These are phyloP conservation scores for Magallana gigas DNA, from an alignment of 1,140 invertebrate species.

Conservation along the genomic window DNA sequence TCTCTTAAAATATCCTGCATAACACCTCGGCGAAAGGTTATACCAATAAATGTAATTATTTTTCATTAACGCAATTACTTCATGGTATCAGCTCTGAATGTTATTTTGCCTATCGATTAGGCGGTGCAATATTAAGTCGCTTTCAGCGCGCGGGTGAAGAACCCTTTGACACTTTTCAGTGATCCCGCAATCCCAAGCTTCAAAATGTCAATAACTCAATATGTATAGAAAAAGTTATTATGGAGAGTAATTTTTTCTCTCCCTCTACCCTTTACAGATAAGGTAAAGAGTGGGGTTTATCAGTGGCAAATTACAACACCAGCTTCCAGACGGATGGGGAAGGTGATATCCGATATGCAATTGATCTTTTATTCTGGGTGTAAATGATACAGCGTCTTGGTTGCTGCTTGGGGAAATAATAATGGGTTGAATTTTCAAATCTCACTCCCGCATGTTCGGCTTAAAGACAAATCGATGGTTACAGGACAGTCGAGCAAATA, in stretches of 20 bases:
- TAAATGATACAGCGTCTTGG: neutral
- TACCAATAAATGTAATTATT: constrained; percentile 44
- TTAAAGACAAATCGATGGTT: constrained; percentile 9
- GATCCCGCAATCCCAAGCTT: neutral
- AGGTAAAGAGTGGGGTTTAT: constrained; percentile 25
- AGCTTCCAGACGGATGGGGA: neutral
- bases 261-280: neutral
- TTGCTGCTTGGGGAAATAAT: neutral
- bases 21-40: constrained; percentile 33
- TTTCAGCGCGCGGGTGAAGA: neutral
- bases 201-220: constrained; percentile 20
- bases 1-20: neutral
- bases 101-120: neutral
- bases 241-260: constrained; percentile 4
- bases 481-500: neutral
- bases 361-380: constrained; percentile 31
- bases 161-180: constrained; percentile 18
- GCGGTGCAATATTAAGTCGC: constrained; percentile 12
- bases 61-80: constrained; percentile 45
- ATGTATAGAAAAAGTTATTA: constrained; percentile 24
- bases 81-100: neutral
- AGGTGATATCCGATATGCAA: constrained; percentile 9
- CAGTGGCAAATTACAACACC: constrained; percentile 23
- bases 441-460: neutral
- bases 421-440: constrained; percentile 20